These are phyloP conservation scores for Perca schrenkii DNA, from an alignment of 2,113 vertebrate genomes.

Conservation along the genomic window DNA sequence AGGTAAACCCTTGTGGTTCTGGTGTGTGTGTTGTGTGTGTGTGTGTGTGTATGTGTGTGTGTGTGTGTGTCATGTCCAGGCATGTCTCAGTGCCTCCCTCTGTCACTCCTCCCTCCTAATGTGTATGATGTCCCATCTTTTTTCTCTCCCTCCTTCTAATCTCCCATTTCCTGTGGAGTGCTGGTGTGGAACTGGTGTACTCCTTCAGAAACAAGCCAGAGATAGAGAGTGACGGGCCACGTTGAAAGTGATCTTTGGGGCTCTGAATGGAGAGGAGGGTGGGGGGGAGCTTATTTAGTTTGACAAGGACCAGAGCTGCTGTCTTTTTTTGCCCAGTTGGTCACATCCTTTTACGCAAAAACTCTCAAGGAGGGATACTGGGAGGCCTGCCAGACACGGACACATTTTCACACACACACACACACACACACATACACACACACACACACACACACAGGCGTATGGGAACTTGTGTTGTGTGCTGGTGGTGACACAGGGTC, in stretches of 20 bases:
- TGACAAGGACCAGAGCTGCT: slow-evolving; percentile 65
- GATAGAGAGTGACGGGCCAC: slow-evolving; percentile 18
- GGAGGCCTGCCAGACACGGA: slow-evolving; percentile 54
- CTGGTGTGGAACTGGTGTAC: slow-evolving; percentile 63
- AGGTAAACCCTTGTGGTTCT: background rate
- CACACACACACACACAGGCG: background rate
- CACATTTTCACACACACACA: slow-evolving; percentile 26
- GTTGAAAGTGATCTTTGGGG: slow-evolving; percentile 21
- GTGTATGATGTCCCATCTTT: slow-evolving; percentile 32
- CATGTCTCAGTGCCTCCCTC: slow-evolving; percentile 61
- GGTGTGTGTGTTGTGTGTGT: background rate
- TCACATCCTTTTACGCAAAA: slow-evolving; percentile 43
- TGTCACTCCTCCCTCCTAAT: slow-evolving; percentile 33
- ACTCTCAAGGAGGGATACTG: slow-evolving; percentile 18
- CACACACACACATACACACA: slow-evolving; percentile 36
- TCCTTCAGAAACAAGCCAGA: slow-evolving; percentile 32
- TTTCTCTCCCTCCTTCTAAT: slow-evolving; percentile 49
- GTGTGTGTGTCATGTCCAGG: slow-evolving; percentile 60
- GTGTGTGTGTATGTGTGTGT: slow-evolving; percentile 10
- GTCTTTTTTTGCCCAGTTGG: slow-evolving; percentile 34
- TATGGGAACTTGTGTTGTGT: slow-evolving; percentile 36
- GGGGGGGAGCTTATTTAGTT: slow-evolving; percentile 10
- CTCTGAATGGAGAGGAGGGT: background rate
- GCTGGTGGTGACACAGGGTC: slow-evolving; percentile 40
- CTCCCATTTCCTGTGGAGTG: slow-evolving; percentile 58